Percentiles rank a stretch among this genome's conserved stretches.
Conservation (phyloP, 2,113 vertebrate species). For the Terrapene triunguis region DNA sequence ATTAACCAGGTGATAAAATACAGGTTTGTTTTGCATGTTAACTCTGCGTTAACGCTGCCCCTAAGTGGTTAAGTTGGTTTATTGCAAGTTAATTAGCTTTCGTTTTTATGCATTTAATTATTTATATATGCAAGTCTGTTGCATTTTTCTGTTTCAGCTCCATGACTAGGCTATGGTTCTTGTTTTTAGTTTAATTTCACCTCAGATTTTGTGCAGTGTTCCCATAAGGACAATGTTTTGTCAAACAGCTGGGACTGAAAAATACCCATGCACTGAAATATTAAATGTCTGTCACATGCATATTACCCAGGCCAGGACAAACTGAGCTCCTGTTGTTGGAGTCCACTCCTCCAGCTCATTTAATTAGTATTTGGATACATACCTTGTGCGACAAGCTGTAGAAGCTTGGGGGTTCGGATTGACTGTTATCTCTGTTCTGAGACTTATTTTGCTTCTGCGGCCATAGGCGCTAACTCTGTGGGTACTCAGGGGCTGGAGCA, state of each 20-base stretch:
- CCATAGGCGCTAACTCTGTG: too few species aligned
- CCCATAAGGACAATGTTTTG: conserved; percentile 21
- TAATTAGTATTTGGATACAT: conserved; percentile 54
- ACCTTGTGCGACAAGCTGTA: not conserved
- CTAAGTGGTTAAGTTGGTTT: conserved; percentile 78
- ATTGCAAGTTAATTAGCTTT: conserved; percentile 79
- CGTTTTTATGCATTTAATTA: conserved; percentile 44
- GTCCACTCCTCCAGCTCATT: conserved; percentile 25
- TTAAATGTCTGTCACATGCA: conserved; percentile 21
- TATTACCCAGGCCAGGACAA: conserved; percentile 20
- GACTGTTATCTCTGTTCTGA: not conserved
- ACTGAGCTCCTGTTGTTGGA: conserved; percentile 47
- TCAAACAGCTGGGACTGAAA: conserved; percentile 29
- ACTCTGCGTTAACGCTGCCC: conserved; percentile 77
- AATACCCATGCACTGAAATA: conserved; percentile 17
- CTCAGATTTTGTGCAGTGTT: conserved; percentile 35
- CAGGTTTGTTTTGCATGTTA: conserved; percentile 69
- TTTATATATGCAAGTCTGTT: conserved; percentile 34
- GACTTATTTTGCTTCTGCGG: not conserved
- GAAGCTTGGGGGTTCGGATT: not conserved
- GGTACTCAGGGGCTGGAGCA: too few species aligned
- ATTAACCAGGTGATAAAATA: conserved; percentile 69
- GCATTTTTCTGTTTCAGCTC: conserved; percentile 33
- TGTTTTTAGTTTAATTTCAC: conserved; percentile 7
- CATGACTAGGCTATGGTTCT: not conserved